phyloP scores from a whole-genome alignment of 2,797 vertebrate species.

The Muraenolepis orangiensis region DNA sequence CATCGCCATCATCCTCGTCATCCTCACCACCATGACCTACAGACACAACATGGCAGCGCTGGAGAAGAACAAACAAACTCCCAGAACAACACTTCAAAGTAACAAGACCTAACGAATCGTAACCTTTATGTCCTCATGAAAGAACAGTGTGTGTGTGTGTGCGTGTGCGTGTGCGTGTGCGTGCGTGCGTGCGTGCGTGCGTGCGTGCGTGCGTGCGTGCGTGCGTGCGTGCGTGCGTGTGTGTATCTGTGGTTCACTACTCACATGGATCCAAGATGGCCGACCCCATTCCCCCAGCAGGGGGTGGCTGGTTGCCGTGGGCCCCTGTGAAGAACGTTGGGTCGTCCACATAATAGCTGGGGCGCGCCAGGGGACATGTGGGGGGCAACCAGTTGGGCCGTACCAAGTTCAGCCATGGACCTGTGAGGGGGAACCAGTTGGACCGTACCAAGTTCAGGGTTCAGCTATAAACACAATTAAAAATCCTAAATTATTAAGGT shows the following conservation, averaged over 20 bases:
- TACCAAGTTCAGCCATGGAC: too few relatives aligned
- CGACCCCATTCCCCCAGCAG: not conserved
- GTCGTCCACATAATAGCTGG: not conserved
- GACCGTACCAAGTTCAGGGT: not conserved
- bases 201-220: too few relatives aligned
- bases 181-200: too few relatives aligned
- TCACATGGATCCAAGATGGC: not conserved
- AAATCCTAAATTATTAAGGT: not conserved
- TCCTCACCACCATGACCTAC: constrained; percentile 22
- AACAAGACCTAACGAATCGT: not conserved
- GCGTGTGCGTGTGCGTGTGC: too few relatives aligned
- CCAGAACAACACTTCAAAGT: not conserved
- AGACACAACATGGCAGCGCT: not conserved
- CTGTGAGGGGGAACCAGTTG: too few relatives aligned
- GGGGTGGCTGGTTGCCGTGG: not conserved
- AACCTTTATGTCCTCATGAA: not conserved
- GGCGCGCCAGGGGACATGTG: too few relatives aligned
- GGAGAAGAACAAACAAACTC: not conserved
- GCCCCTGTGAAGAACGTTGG: not conserved
- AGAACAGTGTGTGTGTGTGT: not conserved
- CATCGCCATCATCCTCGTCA: constrained; percentile 25
- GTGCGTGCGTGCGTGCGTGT: too few relatives aligned
- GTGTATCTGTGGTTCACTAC: too few relatives aligned
- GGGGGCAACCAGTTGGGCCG: too few relatives aligned
- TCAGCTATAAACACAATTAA: not conserved